Conservation (phyloP, 2,113 vertebrate species). For the Chlorodrepanis virens region DNA sequence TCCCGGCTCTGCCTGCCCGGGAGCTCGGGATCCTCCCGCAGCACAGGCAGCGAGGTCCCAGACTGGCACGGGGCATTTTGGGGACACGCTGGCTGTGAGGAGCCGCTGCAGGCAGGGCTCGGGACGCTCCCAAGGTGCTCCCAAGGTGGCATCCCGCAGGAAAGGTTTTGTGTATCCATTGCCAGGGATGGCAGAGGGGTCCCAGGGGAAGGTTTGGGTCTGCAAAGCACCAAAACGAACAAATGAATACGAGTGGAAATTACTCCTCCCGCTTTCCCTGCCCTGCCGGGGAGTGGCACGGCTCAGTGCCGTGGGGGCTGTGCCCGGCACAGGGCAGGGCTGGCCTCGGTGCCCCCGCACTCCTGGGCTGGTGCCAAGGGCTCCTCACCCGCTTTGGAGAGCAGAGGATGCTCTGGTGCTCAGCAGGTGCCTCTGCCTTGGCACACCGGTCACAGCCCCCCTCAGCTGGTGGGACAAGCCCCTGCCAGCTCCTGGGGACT, state of each 20-base stretch:
- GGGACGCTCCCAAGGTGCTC: background rate
- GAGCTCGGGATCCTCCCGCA: background rate
- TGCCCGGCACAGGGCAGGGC: background rate
- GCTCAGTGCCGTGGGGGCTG: fast-evolving
- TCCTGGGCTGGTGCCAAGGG: background rate
- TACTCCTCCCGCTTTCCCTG: background rate
- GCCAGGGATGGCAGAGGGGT: background rate
- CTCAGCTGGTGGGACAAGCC: background rate
- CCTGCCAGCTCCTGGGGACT: background rate
- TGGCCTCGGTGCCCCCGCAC: background rate
- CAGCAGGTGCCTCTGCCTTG: background rate
- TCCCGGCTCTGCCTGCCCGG: background rate
- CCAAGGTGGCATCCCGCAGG: background rate
- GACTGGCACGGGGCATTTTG: background rate
- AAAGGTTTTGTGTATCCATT: background rate
- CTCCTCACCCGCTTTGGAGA: background rate
- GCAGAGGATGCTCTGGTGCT: background rate
- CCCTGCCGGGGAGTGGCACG: fast-evolving
- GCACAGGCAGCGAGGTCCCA: background rate
- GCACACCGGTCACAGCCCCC: background rate
- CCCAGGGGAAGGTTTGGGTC: background rate
- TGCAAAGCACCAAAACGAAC: background rate
- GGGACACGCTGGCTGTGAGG: fast-evolving
- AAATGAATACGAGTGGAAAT: background rate
- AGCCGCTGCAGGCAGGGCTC: background rate